These are phyloP conservation scores for Orthosia gothica DNA, from an alignment of 2,888 invertebrate species.

Conservation along the genomic window DNA sequence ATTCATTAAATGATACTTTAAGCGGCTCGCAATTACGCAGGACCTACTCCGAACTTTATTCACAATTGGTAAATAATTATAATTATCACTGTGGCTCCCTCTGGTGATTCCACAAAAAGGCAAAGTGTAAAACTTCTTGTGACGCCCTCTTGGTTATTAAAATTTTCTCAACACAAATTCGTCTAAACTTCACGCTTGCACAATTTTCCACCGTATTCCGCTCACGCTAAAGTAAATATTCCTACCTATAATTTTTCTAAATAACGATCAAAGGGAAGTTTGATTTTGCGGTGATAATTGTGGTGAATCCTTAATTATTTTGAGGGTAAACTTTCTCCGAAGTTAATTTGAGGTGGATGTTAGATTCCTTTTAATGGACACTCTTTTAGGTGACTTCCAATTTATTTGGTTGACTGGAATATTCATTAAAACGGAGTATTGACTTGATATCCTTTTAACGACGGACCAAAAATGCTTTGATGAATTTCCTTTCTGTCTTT, in stretches of 20 bases:
- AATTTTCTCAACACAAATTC: constrained; percentile 84
- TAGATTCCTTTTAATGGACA: constrained; percentile 90
- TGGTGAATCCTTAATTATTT: constrained; percentile 91
- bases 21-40: constrained; percentile 86
- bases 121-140: constrained; percentile 86
- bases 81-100: constrained; percentile 88
- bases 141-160: constrained; percentile 87
- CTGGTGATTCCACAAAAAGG: constrained; percentile 89
- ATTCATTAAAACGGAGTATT: constrained; percentile 86
- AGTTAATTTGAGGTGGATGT: constrained; percentile 90
- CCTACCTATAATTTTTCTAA: constrained; percentile 71
- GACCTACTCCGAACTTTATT: constrained; percentile 83
- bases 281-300: constrained; percentile 91
- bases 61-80: constrained; percentile 91
- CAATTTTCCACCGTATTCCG: constrained; percentile 76
- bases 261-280: constrained; percentile 90
- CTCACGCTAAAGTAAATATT: constrained; percentile 77
- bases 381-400: constrained; percentile 90
- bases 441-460: constrained; percentile 81
- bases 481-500: constrained; percentile 69
- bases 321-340: constrained; percentile 90
- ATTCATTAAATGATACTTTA: constrained; percentile 89
- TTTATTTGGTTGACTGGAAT: constrained; percentile 88
- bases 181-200: constrained; percentile 71
- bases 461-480: constrained; percentile 77